Evolutionary conservation across 2,113 vertebrate species (phyloP), one percentile per base, ranked within the genome.

Genomic region (Raphicerus campestris): DNA sequence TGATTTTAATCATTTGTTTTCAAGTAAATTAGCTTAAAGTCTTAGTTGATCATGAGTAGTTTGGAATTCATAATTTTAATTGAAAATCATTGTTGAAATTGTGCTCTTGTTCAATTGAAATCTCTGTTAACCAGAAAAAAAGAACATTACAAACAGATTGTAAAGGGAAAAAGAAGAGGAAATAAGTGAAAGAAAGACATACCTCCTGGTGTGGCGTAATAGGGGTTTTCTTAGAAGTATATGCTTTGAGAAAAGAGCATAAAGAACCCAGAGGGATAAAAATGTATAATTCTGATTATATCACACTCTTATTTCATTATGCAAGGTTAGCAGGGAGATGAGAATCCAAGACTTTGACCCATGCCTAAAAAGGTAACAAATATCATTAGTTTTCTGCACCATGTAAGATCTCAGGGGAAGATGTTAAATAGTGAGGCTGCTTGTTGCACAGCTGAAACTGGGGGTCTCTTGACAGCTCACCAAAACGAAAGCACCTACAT

Each of bases 1-100:
- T 91, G 7, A 96, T 97, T 88, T 96, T 89, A 86, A 89, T 89
- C 5, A 87, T 95, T 89, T 94, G 19, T 88, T 94, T 97, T 96
- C 49, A 96, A 82, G 61, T 96, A 55, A 91, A 39, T 91, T 60
- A 96, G 39, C 28, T 84, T 97, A 85, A 61, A 39, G 22, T 39
- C 26, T 97, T 95, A 87, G 20, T 70, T 56, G 92, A 95, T 95
- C 26, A 83, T 60, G 6, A 60, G 15, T 70, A 88, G 53, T 77
- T 81, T 97, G 17, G 39, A 93, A 94, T 95, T 96, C 15, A 66
- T 82, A 88, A 93, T 91, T 93, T 88, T 85, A 85, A 86, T 85
- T 63, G 53, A 26, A 97, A 91, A 28, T 92, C 49, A 56, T 15
- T 66, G 3, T 82, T 84, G 26, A 92, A 96, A 77, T 93, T 88